These are phyloP conservation scores for Trachemys scripta DNA, from an alignment of 2,113 vertebrate species.

Conservation along the genomic window DNA sequence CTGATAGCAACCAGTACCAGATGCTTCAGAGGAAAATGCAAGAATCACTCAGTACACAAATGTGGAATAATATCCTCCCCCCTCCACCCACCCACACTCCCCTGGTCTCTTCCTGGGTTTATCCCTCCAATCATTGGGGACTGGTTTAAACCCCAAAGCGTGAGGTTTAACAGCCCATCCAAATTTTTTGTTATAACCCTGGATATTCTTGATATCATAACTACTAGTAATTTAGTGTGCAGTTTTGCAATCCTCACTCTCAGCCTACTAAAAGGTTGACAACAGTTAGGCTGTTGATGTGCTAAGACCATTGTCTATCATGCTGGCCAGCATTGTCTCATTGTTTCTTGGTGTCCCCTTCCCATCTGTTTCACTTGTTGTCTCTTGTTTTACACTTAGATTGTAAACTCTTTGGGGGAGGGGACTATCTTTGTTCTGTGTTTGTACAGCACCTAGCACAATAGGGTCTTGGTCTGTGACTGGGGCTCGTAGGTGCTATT, in stretches of 20 bases:
- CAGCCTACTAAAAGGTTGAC: background rate
- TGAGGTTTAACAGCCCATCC: background rate
- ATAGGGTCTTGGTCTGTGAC: background rate
- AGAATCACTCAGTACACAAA: background rate
- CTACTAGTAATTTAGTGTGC: background rate
- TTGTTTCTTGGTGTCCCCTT: background rate
- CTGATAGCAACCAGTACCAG: fast-evolving
- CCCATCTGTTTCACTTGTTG: background rate
- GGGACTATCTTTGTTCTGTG: background rate
- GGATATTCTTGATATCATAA: fast-evolving
- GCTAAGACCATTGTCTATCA: background rate
- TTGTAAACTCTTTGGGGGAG: background rate
- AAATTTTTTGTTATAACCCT: background rate
- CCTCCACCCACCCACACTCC: too few relatives aligned
- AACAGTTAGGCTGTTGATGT: background rate
- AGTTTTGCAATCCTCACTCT: background rate
- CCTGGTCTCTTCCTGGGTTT: background rate
- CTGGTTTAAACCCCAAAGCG: background rate
- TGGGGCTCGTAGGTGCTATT: background rate
- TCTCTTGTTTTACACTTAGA: background rate
- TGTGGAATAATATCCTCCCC: background rate
- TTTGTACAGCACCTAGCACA: background rate
- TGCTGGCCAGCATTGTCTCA: background rate
- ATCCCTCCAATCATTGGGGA: background rate
- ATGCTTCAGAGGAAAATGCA: fast-evolving